A percentile compares a stretch with the other conserved stretches of the same genome.
These are phyloP conservation scores for Scaeva pyrastri DNA, from an alignment of 2,888 invertebrate species.

Conservation along the genomic window DNA sequence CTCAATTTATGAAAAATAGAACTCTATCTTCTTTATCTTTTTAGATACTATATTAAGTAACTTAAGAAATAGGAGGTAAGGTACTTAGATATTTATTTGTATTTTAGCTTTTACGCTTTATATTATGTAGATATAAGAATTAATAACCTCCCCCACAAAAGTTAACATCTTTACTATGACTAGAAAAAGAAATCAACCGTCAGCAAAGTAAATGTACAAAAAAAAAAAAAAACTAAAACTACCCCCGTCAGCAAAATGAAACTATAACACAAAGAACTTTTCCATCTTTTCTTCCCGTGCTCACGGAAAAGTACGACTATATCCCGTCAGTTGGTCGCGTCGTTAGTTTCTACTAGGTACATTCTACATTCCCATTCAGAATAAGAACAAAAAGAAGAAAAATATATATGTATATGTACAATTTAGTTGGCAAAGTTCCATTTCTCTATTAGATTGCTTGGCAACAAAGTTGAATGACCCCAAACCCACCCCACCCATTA, in stretches of 20 bases:
- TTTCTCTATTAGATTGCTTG: slow-evolving; percentile 27
- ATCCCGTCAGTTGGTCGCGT: slow-evolving; percentile 27
- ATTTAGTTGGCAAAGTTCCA: slow-evolving; percentile 53
- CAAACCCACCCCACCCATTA: slow-evolving; percentile 1
- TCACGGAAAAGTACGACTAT: neutral
- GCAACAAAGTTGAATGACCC: slow-evolving; percentile 64
- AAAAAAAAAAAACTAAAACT: slow-evolving; percentile 18
- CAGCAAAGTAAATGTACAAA: slow-evolving; percentile 17
- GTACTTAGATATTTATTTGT: slow-evolving; percentile 28
- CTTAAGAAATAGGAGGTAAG: neutral
- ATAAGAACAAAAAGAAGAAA: neutral
- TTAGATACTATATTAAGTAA: neutral
- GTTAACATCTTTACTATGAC: slow-evolving; percentile 36
- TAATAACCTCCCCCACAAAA: slow-evolving; percentile 13
- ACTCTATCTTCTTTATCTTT: neutral
- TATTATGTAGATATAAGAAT: slow-evolving; percentile 11
- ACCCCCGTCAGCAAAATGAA: slow-evolving; percentile 21
- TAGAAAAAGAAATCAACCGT: slow-evolving; percentile 27
- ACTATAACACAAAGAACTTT: slow-evolving; percentile 27
- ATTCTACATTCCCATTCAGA: slow-evolving; percentile 33
- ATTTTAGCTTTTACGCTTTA: neutral
- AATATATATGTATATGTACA: too few species aligned
- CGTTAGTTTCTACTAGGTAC: slow-evolving; percentile 22
- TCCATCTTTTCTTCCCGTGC: slow-evolving; percentile 10
- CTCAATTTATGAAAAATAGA: slow-evolving; percentile 9